phyloP scores from a whole-genome alignment of 2,113 vertebrate genomes.

The Pedetes capensis region DNA sequence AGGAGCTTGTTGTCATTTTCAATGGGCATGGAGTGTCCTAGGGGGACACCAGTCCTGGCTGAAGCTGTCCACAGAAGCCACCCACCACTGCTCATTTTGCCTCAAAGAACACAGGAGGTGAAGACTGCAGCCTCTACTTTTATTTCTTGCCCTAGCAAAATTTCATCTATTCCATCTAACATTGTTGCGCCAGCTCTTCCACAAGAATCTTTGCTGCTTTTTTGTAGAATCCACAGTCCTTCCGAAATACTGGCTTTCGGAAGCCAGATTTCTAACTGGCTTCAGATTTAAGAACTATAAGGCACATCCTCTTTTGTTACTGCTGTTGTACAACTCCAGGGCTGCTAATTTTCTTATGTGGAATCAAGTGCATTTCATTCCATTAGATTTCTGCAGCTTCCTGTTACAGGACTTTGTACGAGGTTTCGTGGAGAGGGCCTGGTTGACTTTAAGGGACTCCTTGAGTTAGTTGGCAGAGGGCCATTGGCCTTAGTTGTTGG shows the following conservation, averaged over 20 bases:
- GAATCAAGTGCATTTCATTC: constrained; percentile 31
- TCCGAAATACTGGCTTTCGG: neutral
- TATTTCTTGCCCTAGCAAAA: neutral
- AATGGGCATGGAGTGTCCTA: neutral
- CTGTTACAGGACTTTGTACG: neutral
- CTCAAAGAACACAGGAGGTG: neutral
- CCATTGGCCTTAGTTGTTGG: neutral
- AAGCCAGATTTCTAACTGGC: too few relatives aligned
- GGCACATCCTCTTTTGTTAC: neutral
- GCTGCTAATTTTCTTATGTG: neutral
- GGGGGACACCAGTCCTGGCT: neutral
- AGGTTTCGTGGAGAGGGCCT: neutral
- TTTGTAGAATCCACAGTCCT: neutral
- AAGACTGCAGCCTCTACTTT: neutral
- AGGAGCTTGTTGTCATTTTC: neutral
- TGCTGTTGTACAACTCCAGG: neutral
- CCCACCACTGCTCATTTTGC: neutral
- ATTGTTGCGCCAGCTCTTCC: neutral
- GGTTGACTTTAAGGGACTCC: neutral
- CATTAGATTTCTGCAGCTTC: constrained; percentile 21
- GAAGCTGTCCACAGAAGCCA: neutral
- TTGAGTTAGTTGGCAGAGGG: neutral
- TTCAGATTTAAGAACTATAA: neutral
- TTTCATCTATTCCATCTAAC: neutral
- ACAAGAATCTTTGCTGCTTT: neutral